These are phyloP conservation scores for Enteromius anoplus DNA, from an alignment of 2,797 vertebrate species.

Conservation along the genomic window DNA sequence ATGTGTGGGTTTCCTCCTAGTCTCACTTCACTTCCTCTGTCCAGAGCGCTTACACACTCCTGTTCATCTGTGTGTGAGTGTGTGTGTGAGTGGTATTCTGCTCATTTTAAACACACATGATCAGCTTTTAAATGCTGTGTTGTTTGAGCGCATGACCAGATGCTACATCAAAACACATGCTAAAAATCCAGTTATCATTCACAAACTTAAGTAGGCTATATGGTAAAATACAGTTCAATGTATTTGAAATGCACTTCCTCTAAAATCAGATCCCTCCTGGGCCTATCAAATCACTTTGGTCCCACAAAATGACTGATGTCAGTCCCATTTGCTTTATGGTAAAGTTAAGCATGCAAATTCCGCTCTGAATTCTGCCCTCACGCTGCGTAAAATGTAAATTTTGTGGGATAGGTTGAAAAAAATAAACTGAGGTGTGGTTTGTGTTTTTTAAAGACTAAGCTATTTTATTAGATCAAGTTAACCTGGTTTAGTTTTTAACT, in stretches of 20 bases:
- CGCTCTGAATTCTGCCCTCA: neutral
- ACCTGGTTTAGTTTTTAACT: neutral
- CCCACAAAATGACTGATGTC: neutral
- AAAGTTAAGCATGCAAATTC: neutral
- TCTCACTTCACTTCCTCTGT: conserved; percentile 8
- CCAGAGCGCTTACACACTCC: neutral
- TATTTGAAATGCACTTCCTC: neutral
- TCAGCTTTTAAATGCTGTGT: neutral
- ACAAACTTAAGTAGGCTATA: neutral
- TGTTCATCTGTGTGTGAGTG: neutral
- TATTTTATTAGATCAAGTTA: conserved; percentile 25
- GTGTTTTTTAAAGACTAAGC: conserved; percentile 19
- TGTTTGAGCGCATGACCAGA: neutral
- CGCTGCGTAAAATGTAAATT: neutral
- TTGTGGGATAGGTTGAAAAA: neutral
- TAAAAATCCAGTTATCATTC: neutral
- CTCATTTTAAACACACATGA: conserved; percentile 1
- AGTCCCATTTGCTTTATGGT: neutral
- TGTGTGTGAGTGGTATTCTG: neutral
- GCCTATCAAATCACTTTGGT: neutral
- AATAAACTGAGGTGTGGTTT: neutral
- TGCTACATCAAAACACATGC: neutral
- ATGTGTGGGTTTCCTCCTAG: conserved; percentile 30
- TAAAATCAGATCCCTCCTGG: neutral
- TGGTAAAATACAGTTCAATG: neutral